Evolutionary conservation across 1,140 invertebrate genomes (phyloP), one percentile per base, ranked within the genome.

Genomic region (Drosophila ogumai): DNA sequence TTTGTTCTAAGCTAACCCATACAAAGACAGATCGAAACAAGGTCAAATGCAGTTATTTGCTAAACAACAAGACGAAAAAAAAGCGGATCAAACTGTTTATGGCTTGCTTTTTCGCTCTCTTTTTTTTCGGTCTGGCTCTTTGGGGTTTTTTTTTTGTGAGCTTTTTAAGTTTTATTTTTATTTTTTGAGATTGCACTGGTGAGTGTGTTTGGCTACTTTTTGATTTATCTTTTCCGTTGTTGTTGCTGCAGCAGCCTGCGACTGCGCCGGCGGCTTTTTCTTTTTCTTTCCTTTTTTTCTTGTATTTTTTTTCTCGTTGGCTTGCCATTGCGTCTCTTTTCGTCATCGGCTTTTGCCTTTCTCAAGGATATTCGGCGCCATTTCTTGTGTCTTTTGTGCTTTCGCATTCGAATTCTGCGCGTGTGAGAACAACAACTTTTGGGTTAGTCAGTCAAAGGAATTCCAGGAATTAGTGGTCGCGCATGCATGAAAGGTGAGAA

Each of bases 1-100:
- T 84, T 88, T 88, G 80, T 88, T 88, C 84, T 88, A 90, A 88
- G 68, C 71, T 59, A 65, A 75, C 84, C 32, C 66, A 88, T 60
- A 87, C 84, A 80, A 31, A 58, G 54, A 47, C 66, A 78, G 38
- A 54, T 54, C 75, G 71, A 91, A 91, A 91, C 90, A 91, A 91
- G 90, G 90, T 91, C 90, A 91, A 91, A 90, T 91, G 90, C 90
- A 91, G 90, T 91, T 91, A 88, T 88, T 88, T 88, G 80, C 64
- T 65, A 46, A 88, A 66, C 10, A 66, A 57, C 71, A 65, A 81
- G 46, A 72, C 25, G 19, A 64, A 43, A 43, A 44, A 55, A 55
- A 47, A 47, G 46, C 64, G 61, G 61, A 71, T 71, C 43, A 79
- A 82, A 82, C 81, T 67, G 80, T 82, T 81, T 77, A 77, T 61